Base-by-base conservation (phyloP, 1,140 invertebrate species). In the Oppia nitens region DNA sequence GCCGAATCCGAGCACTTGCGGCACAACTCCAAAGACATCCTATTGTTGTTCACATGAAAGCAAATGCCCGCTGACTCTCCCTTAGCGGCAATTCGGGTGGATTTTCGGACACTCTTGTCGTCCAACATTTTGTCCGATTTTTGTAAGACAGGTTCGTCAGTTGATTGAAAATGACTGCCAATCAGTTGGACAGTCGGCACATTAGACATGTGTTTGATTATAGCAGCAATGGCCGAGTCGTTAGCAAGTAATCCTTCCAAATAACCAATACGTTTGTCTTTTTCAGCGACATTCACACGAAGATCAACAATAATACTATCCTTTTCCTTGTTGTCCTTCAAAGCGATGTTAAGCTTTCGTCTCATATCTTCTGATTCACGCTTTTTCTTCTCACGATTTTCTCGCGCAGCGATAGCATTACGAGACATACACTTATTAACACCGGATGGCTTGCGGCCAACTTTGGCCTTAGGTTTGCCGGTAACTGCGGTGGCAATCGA, bases 381-480 rank as follows among this genome's bases (percentile, higher is more conserved):
- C 28, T 56, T 56, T 32, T 56, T 56, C 55, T 56, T 56, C 55
- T 56, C 55, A 20, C 55, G 3, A 45, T 56, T 56, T 21, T 56
- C 24, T 21, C 55, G 20, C 23, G 55, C 55, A 20, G 32, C 20
- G 29, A 56, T 27, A 6, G 55, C 55, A 56, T 56, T 56, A 45
- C 28, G 28, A n/a, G 12, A 45, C 55, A 56, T 56, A 29, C 55
- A 56, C 27, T 56, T 56, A 21, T 56, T 28, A 17, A 17, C 32
- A 9, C 17, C 17, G 32, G 32, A 9, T 49, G 14, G 3, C n/a
- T 23, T 56, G 6, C 20, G 49, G 6, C 49, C 49, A 51, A 4
- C 49, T 9, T 28, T 28, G 45, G 14, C n/a, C n/a, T 47, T 47
- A 47, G 14, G 14, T 47, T n/a, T 47, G 45, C 45, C n/a, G 45